These are phyloP conservation scores for Sinocyclocheilus anshuiensis DNA, from an alignment of 2,113 vertebrate genomes.

Conservation along the genomic window DNA sequence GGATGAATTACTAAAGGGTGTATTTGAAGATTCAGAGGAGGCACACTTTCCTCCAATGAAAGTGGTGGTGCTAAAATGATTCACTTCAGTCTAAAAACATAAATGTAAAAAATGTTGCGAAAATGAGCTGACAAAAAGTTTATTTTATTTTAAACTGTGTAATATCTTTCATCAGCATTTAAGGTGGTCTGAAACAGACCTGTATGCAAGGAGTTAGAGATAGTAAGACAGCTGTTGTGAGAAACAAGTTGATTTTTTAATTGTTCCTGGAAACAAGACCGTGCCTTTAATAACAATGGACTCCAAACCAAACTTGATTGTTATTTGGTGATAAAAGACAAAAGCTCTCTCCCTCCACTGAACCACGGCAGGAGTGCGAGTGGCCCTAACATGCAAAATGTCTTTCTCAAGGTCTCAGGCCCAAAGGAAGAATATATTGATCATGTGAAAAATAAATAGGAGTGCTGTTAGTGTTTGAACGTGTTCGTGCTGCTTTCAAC, in stretches of 20 bases:
- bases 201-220: not conserved
- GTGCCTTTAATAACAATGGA: not conserved
- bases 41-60: not conserved
- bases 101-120: too few relatives aligned
- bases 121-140: too few relatives aligned
- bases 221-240: not conserved
- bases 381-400: not conserved
- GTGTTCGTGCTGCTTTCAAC: slow-evolving; percentile 3
- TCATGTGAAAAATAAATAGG: slow-evolving; percentile 16
- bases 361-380: not conserved
- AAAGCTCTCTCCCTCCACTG: not conserved
- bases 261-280: slow-evolving; percentile 28
- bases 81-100: not conserved
- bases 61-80: not conserved
- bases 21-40: not conserved
- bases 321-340: not conserved
- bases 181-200: slow-evolving; percentile 10
- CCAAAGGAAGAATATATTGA: slow-evolving; percentile 15
- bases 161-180: not conserved
- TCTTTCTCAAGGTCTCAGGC: slow-evolving; percentile 12
- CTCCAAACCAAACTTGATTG: not conserved
- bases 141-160: not conserved
- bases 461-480: not conserved
- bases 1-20: not conserved
- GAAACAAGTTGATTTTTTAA: slow-evolving; percentile 25